Evolutionary conservation across 2,888 invertebrate genomes (phyloP), one percentile per base, ranked within the genome.

Genomic region (Cantharis rufa): DNA sequence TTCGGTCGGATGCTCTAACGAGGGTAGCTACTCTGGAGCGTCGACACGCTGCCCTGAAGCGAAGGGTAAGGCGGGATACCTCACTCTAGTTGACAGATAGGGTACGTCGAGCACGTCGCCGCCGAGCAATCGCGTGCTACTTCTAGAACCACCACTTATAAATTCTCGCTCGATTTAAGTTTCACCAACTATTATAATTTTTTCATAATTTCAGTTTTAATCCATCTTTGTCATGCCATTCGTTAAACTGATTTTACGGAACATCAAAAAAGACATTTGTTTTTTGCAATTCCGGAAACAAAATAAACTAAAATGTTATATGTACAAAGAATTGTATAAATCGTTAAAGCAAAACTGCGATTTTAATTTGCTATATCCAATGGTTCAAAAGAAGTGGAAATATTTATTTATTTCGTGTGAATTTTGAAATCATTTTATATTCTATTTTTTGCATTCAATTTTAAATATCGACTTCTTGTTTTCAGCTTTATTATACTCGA

Each of bases 1-100:
- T 85, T 85, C 85, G 86, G 85, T 85, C 85, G 86, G 85, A 86
- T 86, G 85, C 85, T 86, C 86, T 86, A 86, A 86, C 86, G 86
- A 86, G 86, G 83, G 82, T 82, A 85, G 84, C 83, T 83, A 83
- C 84, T 83, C 85, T 84, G 83, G 83, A 82, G 82, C 83, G 76
- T 74, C 78, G 78, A 76, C 76, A 79, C 78, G 82, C 75, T 76
- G 74, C 72, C 76, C 78, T 70, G 73, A 63, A 74, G 74, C 71
- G 76, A 69, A 72, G 77, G 77, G 74, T 71, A 76, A 70, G 75
- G 78, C 73, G 76, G 78, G 71, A 73, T 71, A 16, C 78, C 78
- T 80, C 80, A 80, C 80, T 80, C 82, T 81, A 82, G 82, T 84
- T 85, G 85, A 84, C 84, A 84, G 85, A 84, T 85, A 80, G 81